Base-by-base conservation (phyloP, 2,888 invertebrate genomes). In the Cephus sareptanus region DNA sequence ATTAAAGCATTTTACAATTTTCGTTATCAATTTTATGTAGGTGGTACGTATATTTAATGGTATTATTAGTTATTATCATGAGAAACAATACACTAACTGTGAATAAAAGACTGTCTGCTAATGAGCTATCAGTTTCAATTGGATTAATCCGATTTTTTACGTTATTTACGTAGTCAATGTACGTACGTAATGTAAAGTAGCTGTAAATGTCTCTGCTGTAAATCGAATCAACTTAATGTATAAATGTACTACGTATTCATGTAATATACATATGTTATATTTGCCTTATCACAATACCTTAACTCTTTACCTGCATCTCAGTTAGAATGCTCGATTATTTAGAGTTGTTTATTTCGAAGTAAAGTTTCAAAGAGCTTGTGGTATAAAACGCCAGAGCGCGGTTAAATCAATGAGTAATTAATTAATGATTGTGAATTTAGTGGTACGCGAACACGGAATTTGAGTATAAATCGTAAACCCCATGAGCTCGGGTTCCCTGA, bases 141-240 rank as follows among this genome's bases (percentile, higher is more conserved):
- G 75, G 69, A 75, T 80, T 77, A 75, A 68, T 75, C 74, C 75
- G 74, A 79, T 73, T 80, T 78, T 77, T 80, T 76, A 79, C 76
- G 79, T 76, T 81, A 81, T 82, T 75, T 75, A 81, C 79, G 82
- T 82, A 76, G 79, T 80, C 81, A 80, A 75, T 80, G 80, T 82
- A 81, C 80, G 80, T 81, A 80, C 81, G 80, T 80, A 34, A 34
- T 34, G 34, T 34, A 34, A 34, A 34, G 37, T 37, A 37, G 37
- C 37, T 37, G 37, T 37, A 34, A 34, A 34, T 34, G 34, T 34
- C 34, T 11, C 34, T 34, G 34, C 34, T 34, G 34, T 34, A 34
- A 34, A 34, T 34, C 34, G 34, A 34, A 34, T 9, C 34, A 11
- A 34, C 34, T 34, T 34, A 34, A 34, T 34, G 34, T 34, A 34